Evolutionary conservation across 2,888 invertebrate species (phyloP).

Genomic region (Stenoptilia bipunctidactyla): DNA sequence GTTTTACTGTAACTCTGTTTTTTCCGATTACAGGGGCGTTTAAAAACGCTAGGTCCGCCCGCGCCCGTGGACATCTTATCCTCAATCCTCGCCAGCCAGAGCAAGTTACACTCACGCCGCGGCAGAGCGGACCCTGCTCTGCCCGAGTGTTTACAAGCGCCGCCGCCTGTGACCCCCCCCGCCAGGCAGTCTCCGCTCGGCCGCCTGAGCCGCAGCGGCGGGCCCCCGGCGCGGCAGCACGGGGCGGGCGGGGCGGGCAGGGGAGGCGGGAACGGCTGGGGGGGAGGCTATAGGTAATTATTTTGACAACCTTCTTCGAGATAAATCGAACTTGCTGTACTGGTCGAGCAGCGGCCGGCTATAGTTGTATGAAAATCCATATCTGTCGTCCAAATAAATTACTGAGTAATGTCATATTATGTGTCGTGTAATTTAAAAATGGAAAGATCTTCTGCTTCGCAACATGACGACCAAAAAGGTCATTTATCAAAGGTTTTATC

Average conservation of each 20-base stretch:
- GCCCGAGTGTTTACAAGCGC: too few relatives aligned
- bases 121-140: slow-evolving; percentile 3
- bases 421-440: too few relatives aligned
- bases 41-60: not conserved
- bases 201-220: slow-evolving; percentile 4
- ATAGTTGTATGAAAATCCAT: too few relatives aligned
- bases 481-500: too few relatives aligned
- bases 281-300: slow-evolving; percentile 22
- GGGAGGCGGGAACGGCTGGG: slow-evolving; percentile 4
- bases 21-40: not conserved
- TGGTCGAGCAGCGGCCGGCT: too few relatives aligned
- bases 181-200: slow-evolving; percentile 12
- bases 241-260: slow-evolving; percentile 1
- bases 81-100: not conserved
- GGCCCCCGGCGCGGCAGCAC: not conserved
- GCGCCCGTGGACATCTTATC: slow-evolving; percentile 7
- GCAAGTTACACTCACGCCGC: not conserved
- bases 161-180: too few relatives aligned
- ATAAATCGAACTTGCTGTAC: too few relatives aligned
- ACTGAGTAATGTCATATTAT: too few relatives aligned
- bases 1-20: not conserved
- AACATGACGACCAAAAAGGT: too few relatives aligned
- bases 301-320: too few relatives aligned
- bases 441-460: too few relatives aligned
- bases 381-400: too few relatives aligned